Evolutionary conservation across 1,140 invertebrate genomes (phyloP), one percentile per base, ranked within the genome.

Genomic region (Meloidogyne chitwoodi): DNA sequence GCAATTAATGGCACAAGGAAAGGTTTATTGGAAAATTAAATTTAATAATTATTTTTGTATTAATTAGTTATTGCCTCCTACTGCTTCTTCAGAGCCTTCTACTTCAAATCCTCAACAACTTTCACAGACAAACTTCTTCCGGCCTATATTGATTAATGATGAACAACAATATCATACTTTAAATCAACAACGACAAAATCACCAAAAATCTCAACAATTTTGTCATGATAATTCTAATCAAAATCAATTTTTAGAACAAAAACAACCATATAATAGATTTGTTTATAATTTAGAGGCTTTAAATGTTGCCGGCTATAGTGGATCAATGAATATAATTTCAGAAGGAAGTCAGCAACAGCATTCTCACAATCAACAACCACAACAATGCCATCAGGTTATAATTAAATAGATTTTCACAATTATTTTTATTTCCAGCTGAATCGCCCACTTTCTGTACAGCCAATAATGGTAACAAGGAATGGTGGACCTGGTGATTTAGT

Each of bases 1-100:
- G 31, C 77, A 82, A 68, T 67, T 82, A 65, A 72, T 79, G 16
- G 81, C 81, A 12, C 74, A 82, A 44, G 81, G 80, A 56, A 82
- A 81, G 38, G 79, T 81, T 26, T 27, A 1, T 38, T 19, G 22
- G 27, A 4, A 56, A 73, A 24, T 10, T 61, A 63, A 31, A 27
- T 31, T 62, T 27, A 63, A 16, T 14, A 73, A 26, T 26, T 22
- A 11, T 29, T 16, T 3, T 24, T 34, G 26, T 63, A 24, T 24
- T n/a, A 12, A 24, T 73, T 22, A 56, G 70, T 34, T 56, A 63
- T 73, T 73, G 22, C 70, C 70, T 6, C 56, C 29, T 19, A 26
- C 24, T 31, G 22, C 44, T 73, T 61, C 70, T 27, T 61, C 38
- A 3, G 56, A 73, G 6, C 56, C 22, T 29, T n/a, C 29, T 61